Base-by-base conservation (phyloP, 2,797 vertebrate genomes). In the Ibycter americanus region DNA sequence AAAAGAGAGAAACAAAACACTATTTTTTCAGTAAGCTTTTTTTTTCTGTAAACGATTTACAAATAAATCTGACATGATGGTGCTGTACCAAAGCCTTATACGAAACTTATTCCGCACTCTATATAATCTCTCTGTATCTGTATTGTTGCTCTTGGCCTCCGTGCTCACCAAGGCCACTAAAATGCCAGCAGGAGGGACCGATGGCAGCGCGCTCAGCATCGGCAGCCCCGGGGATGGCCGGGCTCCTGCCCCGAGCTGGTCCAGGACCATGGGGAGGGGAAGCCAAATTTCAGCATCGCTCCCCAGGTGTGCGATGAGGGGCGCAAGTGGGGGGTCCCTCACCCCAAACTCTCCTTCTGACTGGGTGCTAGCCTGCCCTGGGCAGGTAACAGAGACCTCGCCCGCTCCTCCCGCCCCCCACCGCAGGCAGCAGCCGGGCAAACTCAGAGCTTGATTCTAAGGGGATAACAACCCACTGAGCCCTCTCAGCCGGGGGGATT, bases 21-120 rank as follows among this genome's bases (percentile, higher is more conserved):
- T 98, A 98, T 98, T 99, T 99, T 99, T 98, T 97, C 98, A 98
- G 97, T 98, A 98, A 97, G 98, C 97, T 98, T 98, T 98, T 98
- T 98, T 98, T 98, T 98, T 98, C 98, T 98, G 98, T 99, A 98
- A 99, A 97, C 82, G 89, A 97, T 97, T 97, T 98, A 97, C 96
- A 97, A 97, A 94, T 97, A 96, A 98, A 96, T 97, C 96, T 89
- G 96, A 98, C 97, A 97, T 96, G 94, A 99, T 98, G 99, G 99
- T 99, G 99, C 99, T 99, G 97, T 98, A 98, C 98, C 98, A 98
- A 98, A 98, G 98, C 98, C 98, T 98, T 98, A 98, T 88, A 96
- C 23, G 71, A 97, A 92, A 97, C 97, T 97, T 97, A 97, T 47
- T 97, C 97, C 88, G 71, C 67, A 86, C 94, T 98, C 97, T 98